phyloP scores from a whole-genome alignment of 2,797 vertebrate species.

The Pipistrellus nathusii region DNA sequence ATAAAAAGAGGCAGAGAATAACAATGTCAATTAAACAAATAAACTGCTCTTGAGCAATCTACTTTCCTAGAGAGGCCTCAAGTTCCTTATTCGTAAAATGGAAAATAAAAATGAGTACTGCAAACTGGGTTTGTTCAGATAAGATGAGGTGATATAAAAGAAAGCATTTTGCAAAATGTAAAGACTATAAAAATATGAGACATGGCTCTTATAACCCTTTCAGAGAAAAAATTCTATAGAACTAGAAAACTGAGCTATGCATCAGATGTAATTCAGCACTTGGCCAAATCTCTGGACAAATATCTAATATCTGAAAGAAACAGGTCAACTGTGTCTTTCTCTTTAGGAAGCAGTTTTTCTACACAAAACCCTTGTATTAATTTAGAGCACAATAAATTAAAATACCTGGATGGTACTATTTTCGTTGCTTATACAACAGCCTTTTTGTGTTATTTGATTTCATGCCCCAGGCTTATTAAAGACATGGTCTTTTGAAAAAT shows the following conservation, averaged over 20 bases:
- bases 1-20: background rate
- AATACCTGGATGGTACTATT: background rate
- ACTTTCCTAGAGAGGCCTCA: background rate
- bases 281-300: conserved; percentile 22
- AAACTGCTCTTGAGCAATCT: background rate
- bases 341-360: background rate
- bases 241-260: conserved; percentile 25
- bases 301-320: conserved; percentile 2
- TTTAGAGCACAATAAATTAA: background rate
- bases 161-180: background rate
- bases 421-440: background rate
- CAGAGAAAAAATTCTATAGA: background rate
- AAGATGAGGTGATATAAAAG: background rate
- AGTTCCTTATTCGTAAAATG: background rate
- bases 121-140: background rate
- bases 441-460: conserved; percentile 20
- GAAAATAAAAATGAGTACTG: conserved; percentile 1
- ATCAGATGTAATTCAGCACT: background rate
- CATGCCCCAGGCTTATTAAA: background rate
- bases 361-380: background rate
- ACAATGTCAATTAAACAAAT: background rate
- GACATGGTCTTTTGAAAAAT: background rate
- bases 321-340: background rate
- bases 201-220: background rate
- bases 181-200: background rate